phyloP scores from a whole-genome alignment of 2,888 invertebrate genomes.

The Pantelozetes paolii region DNA sequence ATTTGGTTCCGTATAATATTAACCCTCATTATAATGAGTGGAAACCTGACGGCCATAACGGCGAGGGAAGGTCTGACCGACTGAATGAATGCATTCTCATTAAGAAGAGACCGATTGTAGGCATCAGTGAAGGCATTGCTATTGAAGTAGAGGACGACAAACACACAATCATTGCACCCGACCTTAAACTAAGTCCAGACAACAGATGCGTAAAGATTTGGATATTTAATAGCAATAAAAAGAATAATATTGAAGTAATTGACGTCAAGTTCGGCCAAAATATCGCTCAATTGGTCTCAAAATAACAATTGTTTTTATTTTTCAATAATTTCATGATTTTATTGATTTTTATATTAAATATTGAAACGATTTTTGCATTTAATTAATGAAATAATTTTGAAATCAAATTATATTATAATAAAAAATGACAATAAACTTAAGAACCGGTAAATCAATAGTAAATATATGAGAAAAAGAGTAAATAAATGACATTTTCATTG shows the following conservation, averaged over 20 bases:
- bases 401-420: background rate
- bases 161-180: constrained; percentile 38
- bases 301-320: background rate
- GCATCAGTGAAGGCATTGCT: constrained; percentile 41
- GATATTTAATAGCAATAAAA: background rate
- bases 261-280: background rate
- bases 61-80: constrained; percentile 38
- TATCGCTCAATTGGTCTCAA: constrained; percentile 2
- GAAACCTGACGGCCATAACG: constrained; percentile 51
- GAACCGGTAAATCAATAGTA: constrained; percentile 21
- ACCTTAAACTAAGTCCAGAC: background rate
- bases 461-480: background rate
- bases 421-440: background rate
- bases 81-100: constrained; percentile 40
- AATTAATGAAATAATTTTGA: constrained; percentile 25
- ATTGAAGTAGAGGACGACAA: constrained; percentile 40
- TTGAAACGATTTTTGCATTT: background rate
- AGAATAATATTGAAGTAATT: background rate
- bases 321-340: constrained; percentile 16
- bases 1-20: constrained; percentile 73
- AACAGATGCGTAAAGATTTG: constrained; percentile 34
- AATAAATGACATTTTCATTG: background rate
- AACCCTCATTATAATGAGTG: constrained; percentile 76
- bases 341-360: constrained; percentile 2
- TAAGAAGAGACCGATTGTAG: constrained; percentile 41